These are phyloP conservation scores for Sakesphorus luctuosus DNA, from an alignment of 2,113 vertebrate genomes.

Conservation along the genomic window DNA sequence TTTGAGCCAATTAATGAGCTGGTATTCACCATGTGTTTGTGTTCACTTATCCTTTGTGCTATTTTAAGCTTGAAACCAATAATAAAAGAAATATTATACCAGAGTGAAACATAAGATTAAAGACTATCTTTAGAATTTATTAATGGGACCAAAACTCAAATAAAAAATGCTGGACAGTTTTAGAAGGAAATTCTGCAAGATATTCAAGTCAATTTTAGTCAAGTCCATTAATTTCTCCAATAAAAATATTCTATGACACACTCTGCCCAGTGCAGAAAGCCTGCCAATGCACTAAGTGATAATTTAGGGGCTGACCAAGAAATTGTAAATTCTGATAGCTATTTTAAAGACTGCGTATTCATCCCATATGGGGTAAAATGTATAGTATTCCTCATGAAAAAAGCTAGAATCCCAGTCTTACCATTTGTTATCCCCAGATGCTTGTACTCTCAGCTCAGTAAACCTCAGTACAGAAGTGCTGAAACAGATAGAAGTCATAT, in stretches of 20 bases:
- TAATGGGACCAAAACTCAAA: not conserved
- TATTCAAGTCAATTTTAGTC: not conserved
- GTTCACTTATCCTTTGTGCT: conserved; percentile 11
- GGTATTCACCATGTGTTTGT: not conserved
- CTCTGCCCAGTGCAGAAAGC: not conserved
- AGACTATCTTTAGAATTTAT: not conserved
- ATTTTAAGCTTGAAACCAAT: not conserved
- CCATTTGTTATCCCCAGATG: not conserved
- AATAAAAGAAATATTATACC: not conserved
- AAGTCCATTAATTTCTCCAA: not conserved
- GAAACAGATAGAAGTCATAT: not conserved
- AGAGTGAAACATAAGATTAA: not conserved
- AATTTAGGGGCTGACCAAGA: not conserved
- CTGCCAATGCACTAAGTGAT: not conserved
- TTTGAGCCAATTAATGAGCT: conserved; percentile 51
- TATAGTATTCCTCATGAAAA: not conserved
- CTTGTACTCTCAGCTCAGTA: not conserved
- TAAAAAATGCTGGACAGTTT: not conserved
- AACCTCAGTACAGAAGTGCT: not conserved
- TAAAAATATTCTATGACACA: not conserved
- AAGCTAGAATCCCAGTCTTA: not conserved
- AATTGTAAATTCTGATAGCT: not conserved
- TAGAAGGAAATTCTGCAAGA: conserved; percentile 18
- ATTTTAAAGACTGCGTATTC: not conserved
- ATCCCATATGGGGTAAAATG: not conserved